Evolutionary conservation across 2,113 vertebrate species (phyloP).

Genomic region (Chloebia gouldiae): DNA sequence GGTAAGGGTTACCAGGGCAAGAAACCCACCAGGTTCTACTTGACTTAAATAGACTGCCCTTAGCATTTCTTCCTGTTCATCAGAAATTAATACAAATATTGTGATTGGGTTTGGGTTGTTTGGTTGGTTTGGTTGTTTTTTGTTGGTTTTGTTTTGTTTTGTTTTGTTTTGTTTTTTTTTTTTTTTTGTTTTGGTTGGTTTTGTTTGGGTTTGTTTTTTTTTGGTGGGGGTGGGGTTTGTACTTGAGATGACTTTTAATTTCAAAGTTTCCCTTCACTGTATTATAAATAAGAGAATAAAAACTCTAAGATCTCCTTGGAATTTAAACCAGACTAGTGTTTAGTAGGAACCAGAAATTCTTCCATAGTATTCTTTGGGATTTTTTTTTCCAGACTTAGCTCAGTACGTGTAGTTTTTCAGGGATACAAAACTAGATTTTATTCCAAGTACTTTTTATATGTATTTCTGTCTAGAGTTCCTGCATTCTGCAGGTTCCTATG

Average conservation of each 20-base stretch:
- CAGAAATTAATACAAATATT: background rate
- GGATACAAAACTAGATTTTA: background rate
- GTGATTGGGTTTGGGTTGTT: accelerated
- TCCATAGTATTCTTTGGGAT: background rate
- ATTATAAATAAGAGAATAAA: background rate
- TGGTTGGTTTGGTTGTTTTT: background rate
- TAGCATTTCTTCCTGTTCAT: background rate
- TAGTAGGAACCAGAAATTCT: background rate
- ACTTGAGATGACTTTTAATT: background rate
- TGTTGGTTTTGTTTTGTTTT: background rate
- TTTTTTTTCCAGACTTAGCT: background rate
- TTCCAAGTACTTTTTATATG: background rate
- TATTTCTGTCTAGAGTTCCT: background rate
- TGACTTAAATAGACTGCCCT: background rate
- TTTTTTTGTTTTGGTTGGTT: background rate
- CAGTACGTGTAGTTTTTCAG: background rate
- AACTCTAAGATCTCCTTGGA: background rate
- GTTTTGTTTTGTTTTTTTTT: background rate
- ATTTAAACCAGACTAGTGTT: background rate
- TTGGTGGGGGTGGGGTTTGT: accelerated
- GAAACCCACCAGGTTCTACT: background rate
- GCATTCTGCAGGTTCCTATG: background rate
- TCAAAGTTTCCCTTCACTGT: background rate
- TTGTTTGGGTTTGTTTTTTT: background rate
- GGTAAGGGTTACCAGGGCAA: background rate